A percentile compares a stretch with the other conserved stretches of the same genome.
phyloP scores from a whole-genome alignment of 2,113 vertebrate species.

The Blennius ocellaris region DNA sequence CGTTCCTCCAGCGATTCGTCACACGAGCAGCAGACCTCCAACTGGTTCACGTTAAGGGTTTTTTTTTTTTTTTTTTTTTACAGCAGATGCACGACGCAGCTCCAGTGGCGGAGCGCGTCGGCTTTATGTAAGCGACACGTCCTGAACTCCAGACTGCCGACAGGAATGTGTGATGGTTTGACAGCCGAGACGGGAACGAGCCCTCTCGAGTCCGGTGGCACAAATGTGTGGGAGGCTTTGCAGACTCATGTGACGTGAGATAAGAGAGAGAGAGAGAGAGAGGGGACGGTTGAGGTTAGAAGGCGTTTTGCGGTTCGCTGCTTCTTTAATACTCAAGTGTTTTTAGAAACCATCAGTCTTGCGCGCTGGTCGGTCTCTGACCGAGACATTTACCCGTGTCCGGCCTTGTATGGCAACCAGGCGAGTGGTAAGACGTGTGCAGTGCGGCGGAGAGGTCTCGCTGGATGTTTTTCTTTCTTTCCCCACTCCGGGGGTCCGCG shows the following conservation, averaged over 20 bases:
- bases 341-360: too few species aligned
- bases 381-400: slow-evolving; percentile 8
- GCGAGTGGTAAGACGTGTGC: background rate
- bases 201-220: background rate
- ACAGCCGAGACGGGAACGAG: background rate
- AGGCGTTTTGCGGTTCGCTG: background rate
- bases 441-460: slow-evolving; percentile 3
- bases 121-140: slow-evolving; percentile 34
- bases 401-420: background rate
- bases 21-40: too few species aligned
- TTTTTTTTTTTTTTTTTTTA: too few species aligned
- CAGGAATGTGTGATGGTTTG: background rate
- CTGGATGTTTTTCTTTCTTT: slow-evolving; percentile 23
- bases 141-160: background rate
- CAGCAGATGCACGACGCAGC: background rate
- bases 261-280: background rate
- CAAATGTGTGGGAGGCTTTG: slow-evolving; percentile 17
- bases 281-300: background rate
- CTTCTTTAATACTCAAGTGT: too few species aligned
- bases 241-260: slow-evolving; percentile 22
- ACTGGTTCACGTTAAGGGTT: too few species aligned
- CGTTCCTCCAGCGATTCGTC: too few species aligned
- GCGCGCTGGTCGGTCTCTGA: too few species aligned
- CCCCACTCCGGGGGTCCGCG: background rate
- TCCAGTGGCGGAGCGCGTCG: too few species aligned